Evolutionary conservation across 2,113 vertebrate genomes (phyloP).

Genomic region (Gadus macrocephalus): DNA sequence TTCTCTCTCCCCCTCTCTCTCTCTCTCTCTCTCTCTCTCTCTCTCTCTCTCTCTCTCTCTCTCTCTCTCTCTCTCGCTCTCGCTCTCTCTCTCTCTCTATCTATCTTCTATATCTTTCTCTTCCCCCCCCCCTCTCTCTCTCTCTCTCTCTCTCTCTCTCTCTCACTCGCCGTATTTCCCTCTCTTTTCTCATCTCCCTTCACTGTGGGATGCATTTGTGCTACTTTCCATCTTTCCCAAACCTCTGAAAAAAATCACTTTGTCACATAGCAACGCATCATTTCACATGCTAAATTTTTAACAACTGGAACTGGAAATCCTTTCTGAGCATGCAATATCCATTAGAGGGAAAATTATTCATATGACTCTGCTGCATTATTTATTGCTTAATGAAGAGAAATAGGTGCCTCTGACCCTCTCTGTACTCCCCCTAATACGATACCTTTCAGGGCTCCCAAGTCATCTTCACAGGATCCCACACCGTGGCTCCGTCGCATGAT

Average conservation of each 20-base stretch:
- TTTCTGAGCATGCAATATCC: constrained; percentile 78
- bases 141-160: neutral
- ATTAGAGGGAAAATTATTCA: constrained; percentile 78
- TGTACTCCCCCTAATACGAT: constrained; percentile 48
- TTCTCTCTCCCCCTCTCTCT: neutral
- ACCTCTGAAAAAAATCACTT: constrained; percentile 73
- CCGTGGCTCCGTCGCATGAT: constrained; percentile 22
- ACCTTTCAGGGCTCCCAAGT: constrained; percentile 33
- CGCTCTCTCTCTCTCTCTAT: no score
- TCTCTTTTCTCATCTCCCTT: constrained; percentile 21
- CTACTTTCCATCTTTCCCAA: constrained; percentile 50
- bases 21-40: no score
- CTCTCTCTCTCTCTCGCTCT: no score
- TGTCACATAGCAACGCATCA: constrained; percentile 75
- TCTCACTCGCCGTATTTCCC: neutral
- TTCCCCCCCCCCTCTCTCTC: neutral
- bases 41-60: no score
- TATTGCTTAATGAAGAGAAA: constrained; percentile 71
- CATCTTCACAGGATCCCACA: constrained; percentile 25
- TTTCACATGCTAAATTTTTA: constrained; percentile 77
- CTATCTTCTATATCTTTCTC: no score
- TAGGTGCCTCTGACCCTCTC: constrained; percentile 48
- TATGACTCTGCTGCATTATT: constrained; percentile 76
- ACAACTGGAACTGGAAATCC: constrained; percentile 73
- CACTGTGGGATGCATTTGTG: constrained; percentile 57